phyloP scores from a whole-genome alignment of 1,140 invertebrate genomes.

The Scylla paramamosain region DNA sequence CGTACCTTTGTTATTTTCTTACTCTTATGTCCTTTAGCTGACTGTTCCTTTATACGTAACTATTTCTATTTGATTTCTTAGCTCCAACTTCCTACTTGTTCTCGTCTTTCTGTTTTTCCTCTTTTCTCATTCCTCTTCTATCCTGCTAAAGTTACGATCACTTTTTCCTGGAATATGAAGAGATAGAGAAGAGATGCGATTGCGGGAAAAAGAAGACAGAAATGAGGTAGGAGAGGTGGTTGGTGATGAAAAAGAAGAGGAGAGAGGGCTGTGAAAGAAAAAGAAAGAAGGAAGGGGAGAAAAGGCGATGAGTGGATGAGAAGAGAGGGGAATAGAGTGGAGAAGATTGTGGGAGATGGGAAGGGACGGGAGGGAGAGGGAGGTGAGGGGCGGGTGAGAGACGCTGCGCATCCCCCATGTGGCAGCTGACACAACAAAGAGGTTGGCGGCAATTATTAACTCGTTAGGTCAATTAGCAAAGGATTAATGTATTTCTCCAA shows the following conservation, averaged over 20 bases:
- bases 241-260: no score
- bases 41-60: background rate
- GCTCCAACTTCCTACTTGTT: background rate
- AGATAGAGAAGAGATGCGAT: no score
- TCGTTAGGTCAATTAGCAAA: conserved; percentile 65
- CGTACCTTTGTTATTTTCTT: background rate
- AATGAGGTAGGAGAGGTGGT: no score
- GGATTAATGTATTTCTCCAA: conserved; percentile 65
- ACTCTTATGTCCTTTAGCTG: background rate
- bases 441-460: conserved; percentile 63
- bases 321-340: background rate
- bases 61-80: background rate
- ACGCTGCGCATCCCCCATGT: background rate
- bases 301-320: background rate
- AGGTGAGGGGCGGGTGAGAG: background rate
- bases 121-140: background rate
- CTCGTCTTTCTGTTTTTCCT: background rate
- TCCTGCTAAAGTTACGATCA: background rate
- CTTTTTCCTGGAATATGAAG: background rate
- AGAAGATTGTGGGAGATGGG: background rate
- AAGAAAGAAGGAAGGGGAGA: background rate
- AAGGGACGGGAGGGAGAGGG: background rate
- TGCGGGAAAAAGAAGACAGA: no score
- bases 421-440: conserved; percentile 41
- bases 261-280: background rate